A percentile compares a stretch with the other conserved stretches of the same genome.
These are phyloP conservation scores for Hirtodrosophila alboralis DNA, from an alignment of 2,888 invertebrate genomes.

Conservation along the genomic window DNA sequence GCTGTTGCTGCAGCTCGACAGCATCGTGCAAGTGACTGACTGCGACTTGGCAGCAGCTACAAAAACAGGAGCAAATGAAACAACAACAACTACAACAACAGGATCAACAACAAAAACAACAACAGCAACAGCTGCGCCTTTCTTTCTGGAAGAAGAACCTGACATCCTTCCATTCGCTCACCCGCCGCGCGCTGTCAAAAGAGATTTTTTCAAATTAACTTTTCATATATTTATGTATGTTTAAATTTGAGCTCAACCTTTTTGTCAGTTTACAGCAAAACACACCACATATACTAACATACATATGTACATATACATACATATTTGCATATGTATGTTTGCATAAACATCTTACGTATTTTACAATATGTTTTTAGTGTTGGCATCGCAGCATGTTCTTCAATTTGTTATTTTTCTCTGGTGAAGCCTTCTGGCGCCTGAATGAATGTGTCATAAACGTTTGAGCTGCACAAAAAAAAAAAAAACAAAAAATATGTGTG, in stretches of 20 bases:
- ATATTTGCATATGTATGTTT: background rate
- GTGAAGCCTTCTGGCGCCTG: constrained; percentile 42
- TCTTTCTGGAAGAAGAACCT: constrained; percentile 15
- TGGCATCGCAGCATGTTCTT: constrained; percentile 38
- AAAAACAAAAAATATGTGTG: constrained; percentile 8
- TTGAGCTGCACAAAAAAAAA: constrained; percentile 30
- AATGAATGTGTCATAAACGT: constrained; percentile 61
- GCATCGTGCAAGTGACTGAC: constrained; percentile 71
- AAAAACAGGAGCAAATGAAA: constrained; percentile 32
- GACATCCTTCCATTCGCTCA: constrained; percentile 5
- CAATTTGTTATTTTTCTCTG: constrained; percentile 49
- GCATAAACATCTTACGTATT: constrained; percentile 6
- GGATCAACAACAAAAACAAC: constrained; percentile 35
- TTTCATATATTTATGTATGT: constrained; percentile 76
- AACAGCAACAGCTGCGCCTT: constrained; percentile 28
- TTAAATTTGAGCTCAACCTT: constrained; percentile 59
- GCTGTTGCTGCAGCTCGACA: constrained; percentile 63
- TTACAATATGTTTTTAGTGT: constrained; percentile 23
- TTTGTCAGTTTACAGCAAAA: constrained; percentile 50
- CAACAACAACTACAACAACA: constrained; percentile 22
- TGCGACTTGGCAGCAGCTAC: constrained; percentile 59
- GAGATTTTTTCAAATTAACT: constrained; percentile 79
- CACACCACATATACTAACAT: constrained; percentile 24
- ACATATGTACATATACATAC: constrained; percentile 3
- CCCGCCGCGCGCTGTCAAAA: constrained; percentile 65